A percentile compares a stretch with the other conserved stretches of the same genome.
phyloP scores from a whole-genome alignment of 2,888 invertebrate genomes.

The Pharmacophagus antenor region DNA sequence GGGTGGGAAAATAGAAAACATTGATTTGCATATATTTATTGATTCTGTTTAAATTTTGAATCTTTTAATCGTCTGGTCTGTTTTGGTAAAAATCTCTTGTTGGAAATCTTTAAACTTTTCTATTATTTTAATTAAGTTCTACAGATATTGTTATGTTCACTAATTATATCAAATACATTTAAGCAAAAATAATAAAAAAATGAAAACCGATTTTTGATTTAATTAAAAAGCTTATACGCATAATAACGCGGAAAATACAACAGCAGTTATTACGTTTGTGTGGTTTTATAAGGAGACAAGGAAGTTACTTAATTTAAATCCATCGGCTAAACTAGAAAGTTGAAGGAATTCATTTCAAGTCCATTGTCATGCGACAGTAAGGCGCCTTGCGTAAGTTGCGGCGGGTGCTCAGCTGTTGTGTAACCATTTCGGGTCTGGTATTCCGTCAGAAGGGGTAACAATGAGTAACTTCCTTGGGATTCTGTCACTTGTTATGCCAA shows the following conservation, averaged over 20 bases:
- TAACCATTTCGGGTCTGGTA: conserved; percentile 57
- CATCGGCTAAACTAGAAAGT: conserved; percentile 31
- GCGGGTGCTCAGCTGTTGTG: conserved; percentile 49
- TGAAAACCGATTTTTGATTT: no score
- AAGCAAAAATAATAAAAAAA: no score
- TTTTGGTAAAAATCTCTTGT: no score
- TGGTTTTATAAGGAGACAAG: conserved; percentile 15
- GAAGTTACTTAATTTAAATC: conserved; percentile 19
- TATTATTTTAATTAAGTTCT: no score
- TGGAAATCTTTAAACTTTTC: no score
- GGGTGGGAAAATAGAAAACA: no score
- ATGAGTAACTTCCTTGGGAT: conserved; percentile 48
- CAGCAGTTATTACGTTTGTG: neutral
- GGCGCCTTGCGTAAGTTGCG: conserved; percentile 53
- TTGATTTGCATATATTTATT: no score
- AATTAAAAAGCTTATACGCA: no score
- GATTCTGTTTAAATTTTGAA: no score
- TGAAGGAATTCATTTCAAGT: conserved; percentile 61
- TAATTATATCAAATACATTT: no score
- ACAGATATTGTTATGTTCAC: no score
- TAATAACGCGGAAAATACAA: neutral
- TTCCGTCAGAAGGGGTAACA: conserved; percentile 54
- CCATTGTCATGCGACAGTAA: conserved; percentile 67
- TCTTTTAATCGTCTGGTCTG: no score
- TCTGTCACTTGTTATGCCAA: conserved; percentile 8